These are phyloP conservation scores for Lithodes maja DNA, from an alignment of 2,888 invertebrate species.

Conservation along the genomic window DNA sequence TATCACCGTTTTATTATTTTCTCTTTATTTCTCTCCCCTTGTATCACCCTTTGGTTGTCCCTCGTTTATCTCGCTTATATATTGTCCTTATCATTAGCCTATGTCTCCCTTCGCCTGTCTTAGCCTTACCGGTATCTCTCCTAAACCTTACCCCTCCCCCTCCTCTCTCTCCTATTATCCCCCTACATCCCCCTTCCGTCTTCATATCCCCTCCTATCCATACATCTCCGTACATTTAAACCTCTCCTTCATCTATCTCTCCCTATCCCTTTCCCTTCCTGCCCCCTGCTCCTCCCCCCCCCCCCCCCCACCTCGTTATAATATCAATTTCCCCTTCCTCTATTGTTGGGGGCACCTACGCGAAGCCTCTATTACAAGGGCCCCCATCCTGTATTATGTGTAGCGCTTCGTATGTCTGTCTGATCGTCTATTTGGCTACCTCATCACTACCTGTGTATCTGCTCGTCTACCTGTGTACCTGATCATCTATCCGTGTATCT, in stretches of 20 bases:
- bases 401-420: background rate
- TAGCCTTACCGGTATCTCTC: no score
- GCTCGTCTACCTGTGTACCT: background rate
- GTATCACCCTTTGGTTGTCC: no score
- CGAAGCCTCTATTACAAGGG: background rate
- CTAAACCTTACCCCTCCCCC: background rate
- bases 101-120: no score
- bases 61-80: no score
- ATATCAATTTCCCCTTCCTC: background rate
- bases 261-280: background rate
- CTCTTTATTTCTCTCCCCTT: no score
- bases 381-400: no score
- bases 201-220: background rate
- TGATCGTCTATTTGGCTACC: background rate
- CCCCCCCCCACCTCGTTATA: background rate
- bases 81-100: no score
- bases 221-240: no score
- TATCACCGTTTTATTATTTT: no score
- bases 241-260: background rate
- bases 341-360: background rate
- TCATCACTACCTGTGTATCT: background rate
- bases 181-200: background rate
- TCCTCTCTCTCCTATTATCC: background rate
- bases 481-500: background rate
- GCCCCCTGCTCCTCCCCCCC: background rate